Evolutionary conservation across 2,797 vertebrate genomes (phyloP).

Genomic region (Toxotes lorentzi): DNA sequence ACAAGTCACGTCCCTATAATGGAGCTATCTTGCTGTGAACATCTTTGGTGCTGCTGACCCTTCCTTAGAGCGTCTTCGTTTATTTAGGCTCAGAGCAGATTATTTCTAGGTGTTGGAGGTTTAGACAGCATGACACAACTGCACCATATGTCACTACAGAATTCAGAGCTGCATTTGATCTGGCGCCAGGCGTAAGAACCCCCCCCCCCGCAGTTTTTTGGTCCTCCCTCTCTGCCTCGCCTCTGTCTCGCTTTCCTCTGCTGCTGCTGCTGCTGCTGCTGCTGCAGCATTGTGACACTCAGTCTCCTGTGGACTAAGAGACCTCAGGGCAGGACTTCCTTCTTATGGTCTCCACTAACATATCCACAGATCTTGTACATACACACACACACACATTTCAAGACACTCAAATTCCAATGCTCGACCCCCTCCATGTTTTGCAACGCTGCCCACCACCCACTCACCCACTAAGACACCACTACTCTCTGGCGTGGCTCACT

Average conservation of each 20-base stretch:
- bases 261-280: constrained; percentile 42
- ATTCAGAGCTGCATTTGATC: constrained; percentile 57
- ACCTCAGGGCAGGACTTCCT: constrained; percentile 55
- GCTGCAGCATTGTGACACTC: constrained; percentile 56
- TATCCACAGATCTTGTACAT: constrained; percentile 1
- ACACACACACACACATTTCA: constrained; percentile 20
- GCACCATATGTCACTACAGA: constrained; percentile 29
- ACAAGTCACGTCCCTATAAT: neutral
- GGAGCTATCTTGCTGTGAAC: neutral
- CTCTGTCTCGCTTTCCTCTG: constrained; percentile 25
- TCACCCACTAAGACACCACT: constrained; percentile 32
- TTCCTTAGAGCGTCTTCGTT: constrained; percentile 7
- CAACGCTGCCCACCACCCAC: constrained; percentile 19
- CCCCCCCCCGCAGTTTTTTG: constrained; percentile 57
- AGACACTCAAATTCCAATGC: constrained; percentile 27
- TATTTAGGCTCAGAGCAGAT: constrained; percentile 29
- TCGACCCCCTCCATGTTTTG: constrained; percentile 26
- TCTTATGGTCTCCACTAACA: constrained; percentile 25
- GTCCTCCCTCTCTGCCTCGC: constrained; percentile 34
- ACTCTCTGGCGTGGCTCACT: constrained; percentile 64
- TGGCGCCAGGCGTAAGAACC: constrained; percentile 50
- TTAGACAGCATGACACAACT: constrained; percentile 23
- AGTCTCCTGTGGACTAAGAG: constrained; percentile 43
- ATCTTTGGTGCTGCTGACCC: constrained; percentile 1
- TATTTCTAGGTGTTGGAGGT: constrained; percentile 19